Percentiles rank a stretch among this genome's conserved stretches.
phyloP scores from a whole-genome alignment of 2,113 vertebrate species.

The Entosphenus tridentatus region DNA sequence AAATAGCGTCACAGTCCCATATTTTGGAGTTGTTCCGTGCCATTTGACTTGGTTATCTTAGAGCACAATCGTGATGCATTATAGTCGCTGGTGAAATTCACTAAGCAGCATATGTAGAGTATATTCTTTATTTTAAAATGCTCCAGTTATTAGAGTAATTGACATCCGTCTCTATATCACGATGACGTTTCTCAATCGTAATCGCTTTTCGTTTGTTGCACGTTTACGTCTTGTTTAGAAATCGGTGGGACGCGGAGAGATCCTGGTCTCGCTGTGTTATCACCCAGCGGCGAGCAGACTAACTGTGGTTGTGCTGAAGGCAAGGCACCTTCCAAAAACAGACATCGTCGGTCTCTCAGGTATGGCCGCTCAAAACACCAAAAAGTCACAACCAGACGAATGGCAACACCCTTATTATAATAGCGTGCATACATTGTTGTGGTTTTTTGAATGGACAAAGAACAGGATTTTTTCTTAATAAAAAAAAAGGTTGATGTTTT shows the following conservation, averaged over 20 bases:
- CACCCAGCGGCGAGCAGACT: slow-evolving; percentile 79
- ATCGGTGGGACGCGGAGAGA: slow-evolving; percentile 52
- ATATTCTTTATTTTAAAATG: not conserved
- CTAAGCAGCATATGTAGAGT: not conserved
- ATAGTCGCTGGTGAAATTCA: too few relatives aligned
- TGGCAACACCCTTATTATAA: too few relatives aligned
- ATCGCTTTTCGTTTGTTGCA: too few relatives aligned
- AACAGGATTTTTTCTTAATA: too few relatives aligned
- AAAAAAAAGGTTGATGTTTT: too few relatives aligned
- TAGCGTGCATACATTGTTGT: slow-evolving; percentile 9
- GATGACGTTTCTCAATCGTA: too few relatives aligned
- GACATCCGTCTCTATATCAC: slow-evolving; percentile 10
- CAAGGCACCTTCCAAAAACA: slow-evolving; percentile 78
- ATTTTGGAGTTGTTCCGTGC: too few relatives aligned
- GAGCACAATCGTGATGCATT: too few relatives aligned
- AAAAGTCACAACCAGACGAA: not conserved
- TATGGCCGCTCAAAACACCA: slow-evolving; percentile 26
- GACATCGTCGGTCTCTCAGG: slow-evolving; percentile 88
- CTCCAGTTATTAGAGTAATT: not conserved
- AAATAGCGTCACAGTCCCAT: too few relatives aligned
- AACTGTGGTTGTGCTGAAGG: slow-evolving; percentile 86
- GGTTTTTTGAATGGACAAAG: not conserved
- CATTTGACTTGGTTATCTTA: too few relatives aligned
- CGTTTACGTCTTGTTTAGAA: slow-evolving; percentile 8
- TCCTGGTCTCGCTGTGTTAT: slow-evolving; percentile 75